Evolutionary conservation across 2,797 vertebrate genomes (phyloP), one percentile per base, ranked within the genome.

Genomic region (Rhabdomys pumilio): DNA sequence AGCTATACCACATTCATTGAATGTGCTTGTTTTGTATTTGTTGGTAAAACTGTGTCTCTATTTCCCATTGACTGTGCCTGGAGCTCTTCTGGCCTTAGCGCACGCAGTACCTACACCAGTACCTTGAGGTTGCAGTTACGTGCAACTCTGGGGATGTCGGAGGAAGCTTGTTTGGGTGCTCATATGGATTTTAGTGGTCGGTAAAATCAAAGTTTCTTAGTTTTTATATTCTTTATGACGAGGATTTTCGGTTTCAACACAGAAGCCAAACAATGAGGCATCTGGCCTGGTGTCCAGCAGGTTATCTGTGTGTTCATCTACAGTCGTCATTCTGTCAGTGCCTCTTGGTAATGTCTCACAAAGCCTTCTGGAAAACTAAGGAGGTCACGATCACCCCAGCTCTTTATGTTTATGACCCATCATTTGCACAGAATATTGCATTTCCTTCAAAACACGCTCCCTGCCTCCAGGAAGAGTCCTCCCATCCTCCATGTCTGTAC

Each of bases 231-330:
- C 67, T 77, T 87, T 91, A 31, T 93, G 61, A 83, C 82, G 53
- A 95, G 84, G 93, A 57, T 12, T 87, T 89, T 81, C 75, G 69
- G 75, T 93, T 97, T 94, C 94, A 72, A 63, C 67, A 91, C 72
- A 72, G 44, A 55, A 87, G 55, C 17, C 92, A 44, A 92, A 44
- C 75, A 89, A 86, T 90, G n/a, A 93, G 41, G 76, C 59, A 89
- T 85, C 41, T 88, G 90, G 80, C 5, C 67, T 90, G 72, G 53
- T 67, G 29, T 91, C 34, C 90, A 61, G 75, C 50, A 75, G 57
- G 73, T 83, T 86, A 92, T 80, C 61, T 31, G 57, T n/a, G 5
- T 53, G 61, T 67, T 96, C 31, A 94, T 81, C 85, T 73, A 24
- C 20, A 77, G 92, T 73, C 19, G 20, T 82, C 89, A 95, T 61